Base-by-base conservation (phyloP, 2,797 vertebrate species). In the Sebastes diaconus region DNA sequence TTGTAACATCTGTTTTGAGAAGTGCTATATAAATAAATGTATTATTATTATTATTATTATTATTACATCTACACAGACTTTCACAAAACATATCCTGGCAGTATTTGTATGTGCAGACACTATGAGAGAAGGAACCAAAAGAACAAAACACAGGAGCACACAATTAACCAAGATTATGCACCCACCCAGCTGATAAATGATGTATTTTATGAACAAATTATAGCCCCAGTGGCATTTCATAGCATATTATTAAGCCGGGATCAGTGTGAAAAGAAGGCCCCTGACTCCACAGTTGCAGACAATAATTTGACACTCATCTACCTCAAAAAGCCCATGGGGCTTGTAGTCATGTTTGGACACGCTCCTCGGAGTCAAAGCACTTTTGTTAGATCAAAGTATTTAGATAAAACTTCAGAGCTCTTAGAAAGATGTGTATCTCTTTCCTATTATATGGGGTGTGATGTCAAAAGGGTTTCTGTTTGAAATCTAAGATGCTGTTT, bases 291-390 rank as follows among this genome's bases (percentile, higher is more conserved):
- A 59, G 77, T 81, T 65, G 60, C 80, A 92, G 88, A 87, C 84
- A 90, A 86, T 85, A 81, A 88, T 90, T 81, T 92, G 88, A 92
- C 83, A 87, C 79, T 88, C 79, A 79, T 87, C 87, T 61, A 76
- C 63, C 59, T 77, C 61, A 59, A 52, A 74, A 85, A 81, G 67
- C 88, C 87, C 75, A 30, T 20, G 54, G 90, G 90, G 80, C 71
- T 84, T 75, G 55, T 81, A 75, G 69, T 90, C 90, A 65, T 93
- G 94, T 91, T 86, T 63, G 67, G 83, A 91, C 93, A 86, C 4
- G 93, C 87, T 85, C 64, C 32, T 76, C 65, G 58, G 46, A 85
- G 72, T 76, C 77, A 86, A 68, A 86, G 75, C 75, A 79, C 87
- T 91, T 86, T 85, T 79, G 78, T 85, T 67, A 81, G 78, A 88